Percentiles rank a stretch among this genome's conserved stretches.
Conservation (phyloP, 1,140 invertebrate species). For the Drosophila mauritiana region DNA sequence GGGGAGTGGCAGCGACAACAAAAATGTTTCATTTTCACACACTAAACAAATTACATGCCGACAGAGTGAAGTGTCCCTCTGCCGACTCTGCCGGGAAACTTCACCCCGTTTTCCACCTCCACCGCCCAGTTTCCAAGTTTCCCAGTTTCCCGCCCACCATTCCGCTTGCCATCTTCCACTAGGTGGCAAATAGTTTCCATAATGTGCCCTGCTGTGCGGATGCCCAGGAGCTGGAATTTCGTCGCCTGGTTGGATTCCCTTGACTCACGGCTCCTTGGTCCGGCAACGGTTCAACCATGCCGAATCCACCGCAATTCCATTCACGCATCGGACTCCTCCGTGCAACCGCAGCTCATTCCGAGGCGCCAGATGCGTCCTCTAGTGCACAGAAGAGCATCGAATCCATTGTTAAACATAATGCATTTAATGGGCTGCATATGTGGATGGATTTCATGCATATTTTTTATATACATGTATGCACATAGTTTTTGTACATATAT, state of each 20-base stretch:
- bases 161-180: constrained; percentile 28
- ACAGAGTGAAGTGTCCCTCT: constrained; percentile 56
- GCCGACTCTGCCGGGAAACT: not conserved
- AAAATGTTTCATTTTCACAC: constrained; percentile 82
- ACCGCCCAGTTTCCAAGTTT: not conserved
- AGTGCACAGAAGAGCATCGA: not conserved
- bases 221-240: not conserved
- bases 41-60: constrained; percentile 79
- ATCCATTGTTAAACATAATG: not conserved
- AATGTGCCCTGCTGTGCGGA: constrained; percentile 40
- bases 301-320: constrained; percentile 3
- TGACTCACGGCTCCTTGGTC: not conserved
- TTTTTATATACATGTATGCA: not conserved
- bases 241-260: constrained; percentile 9
- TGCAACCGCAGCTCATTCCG: constrained; percentile 5
- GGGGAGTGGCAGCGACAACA: constrained; percentile 43
- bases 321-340: not conserved
- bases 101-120: not conserved
- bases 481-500: no score
- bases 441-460: not conserved
- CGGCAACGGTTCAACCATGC: not conserved
- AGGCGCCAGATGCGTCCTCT: not conserved
- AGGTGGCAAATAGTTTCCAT: constrained; percentile 68
- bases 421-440: not conserved
- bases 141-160: constrained; percentile 15